A percentile compares a stretch with the other conserved stretches of the same genome.
These are phyloP conservation scores for Dendroctonus ponderosae DNA, from an alignment of 1,140 invertebrate species.

Conservation along the genomic window DNA sequence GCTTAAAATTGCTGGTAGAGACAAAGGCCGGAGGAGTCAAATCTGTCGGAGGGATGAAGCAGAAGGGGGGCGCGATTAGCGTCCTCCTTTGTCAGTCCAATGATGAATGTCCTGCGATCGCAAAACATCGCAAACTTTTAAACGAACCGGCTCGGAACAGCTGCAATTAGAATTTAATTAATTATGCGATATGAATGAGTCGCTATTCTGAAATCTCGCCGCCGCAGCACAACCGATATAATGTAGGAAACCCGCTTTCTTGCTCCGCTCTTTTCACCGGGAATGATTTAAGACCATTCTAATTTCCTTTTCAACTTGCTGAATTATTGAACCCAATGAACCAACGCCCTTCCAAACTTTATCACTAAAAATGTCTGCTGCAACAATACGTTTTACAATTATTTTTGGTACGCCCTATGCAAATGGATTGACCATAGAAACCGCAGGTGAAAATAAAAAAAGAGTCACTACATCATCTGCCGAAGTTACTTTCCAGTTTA, in stretches of 20 bases:
- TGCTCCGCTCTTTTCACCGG: slow-evolving; percentile 36
- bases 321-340: slow-evolving; percentile 24
- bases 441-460: no score
- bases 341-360: no score
- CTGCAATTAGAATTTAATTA: slow-evolving; percentile 52
- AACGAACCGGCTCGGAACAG: slow-evolving; percentile 36
- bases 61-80: slow-evolving; percentile 38
- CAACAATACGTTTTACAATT: no score
- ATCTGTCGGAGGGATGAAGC: slow-evolving; percentile 1
- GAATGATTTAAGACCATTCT: slow-evolving; percentile 42
- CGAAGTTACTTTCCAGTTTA: no score
- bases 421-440: no score
- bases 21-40: background rate
- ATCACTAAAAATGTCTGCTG: no score
- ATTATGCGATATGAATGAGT: slow-evolving; percentile 50
- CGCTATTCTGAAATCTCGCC: slow-evolving; percentile 35
- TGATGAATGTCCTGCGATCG: slow-evolving; percentile 48
- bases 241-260: slow-evolving; percentile 23
- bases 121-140: slow-evolving; percentile 49
- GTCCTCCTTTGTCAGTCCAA: slow-evolving; percentile 48
- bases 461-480: no score
- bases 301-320: slow-evolving; percentile 39
- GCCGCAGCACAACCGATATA: slow-evolving; percentile 20
- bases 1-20: background rate
- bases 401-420: no score